Percentiles rank a stretch among this genome's conserved stretches.
phyloP scores from a whole-genome alignment of 92 coral and sea anemone genomes.

The Actinernus sp. region DNA sequence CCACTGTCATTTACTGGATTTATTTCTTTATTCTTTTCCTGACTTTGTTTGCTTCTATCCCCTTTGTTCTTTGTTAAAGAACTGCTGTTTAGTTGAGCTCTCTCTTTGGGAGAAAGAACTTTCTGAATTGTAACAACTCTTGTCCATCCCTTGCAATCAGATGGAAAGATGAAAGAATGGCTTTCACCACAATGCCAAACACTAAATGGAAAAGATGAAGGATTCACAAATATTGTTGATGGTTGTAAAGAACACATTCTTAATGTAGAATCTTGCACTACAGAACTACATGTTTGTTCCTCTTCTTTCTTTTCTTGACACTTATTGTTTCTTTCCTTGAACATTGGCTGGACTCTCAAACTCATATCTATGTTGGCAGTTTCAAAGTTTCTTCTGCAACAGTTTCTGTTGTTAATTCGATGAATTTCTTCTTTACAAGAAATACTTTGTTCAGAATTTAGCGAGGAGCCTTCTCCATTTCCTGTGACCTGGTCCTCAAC shows the following conservation, averaged over 20 bases:
- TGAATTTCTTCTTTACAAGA: too few species aligned
- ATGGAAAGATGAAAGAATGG: conserved; percentile 26
- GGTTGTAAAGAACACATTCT: conserved; percentile 35
- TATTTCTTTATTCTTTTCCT: not conserved
- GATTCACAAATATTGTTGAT: conserved; percentile 78
- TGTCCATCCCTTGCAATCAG: conserved; percentile 25
- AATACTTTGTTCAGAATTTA: too few species aligned
- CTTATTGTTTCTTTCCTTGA: too few species aligned
- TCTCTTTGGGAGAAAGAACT: conserved; percentile 77
- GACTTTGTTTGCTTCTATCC: not conserved
- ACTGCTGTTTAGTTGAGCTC: conserved; percentile 23
- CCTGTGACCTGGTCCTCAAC: too few species aligned
- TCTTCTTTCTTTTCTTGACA: not conserved
- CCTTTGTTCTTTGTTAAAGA: conserved; percentile 22
- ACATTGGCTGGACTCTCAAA: conserved; percentile 62
- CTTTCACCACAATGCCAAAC: conserved; percentile 17
- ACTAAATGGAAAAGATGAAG: conserved; percentile 41
- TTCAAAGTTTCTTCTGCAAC: conserved; percentile 4
- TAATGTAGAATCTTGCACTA: not conserved
- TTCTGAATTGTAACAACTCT: conserved; percentile 56
- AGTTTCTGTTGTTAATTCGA: not conserved
- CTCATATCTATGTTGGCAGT: conserved; percentile 35
- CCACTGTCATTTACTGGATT: too few species aligned
- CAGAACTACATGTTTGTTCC: not conserved
- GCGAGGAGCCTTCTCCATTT: too few species aligned